Evolutionary conservation across 2,113 vertebrate species (phyloP).

Genomic region (Megaceryle torquata): DNA sequence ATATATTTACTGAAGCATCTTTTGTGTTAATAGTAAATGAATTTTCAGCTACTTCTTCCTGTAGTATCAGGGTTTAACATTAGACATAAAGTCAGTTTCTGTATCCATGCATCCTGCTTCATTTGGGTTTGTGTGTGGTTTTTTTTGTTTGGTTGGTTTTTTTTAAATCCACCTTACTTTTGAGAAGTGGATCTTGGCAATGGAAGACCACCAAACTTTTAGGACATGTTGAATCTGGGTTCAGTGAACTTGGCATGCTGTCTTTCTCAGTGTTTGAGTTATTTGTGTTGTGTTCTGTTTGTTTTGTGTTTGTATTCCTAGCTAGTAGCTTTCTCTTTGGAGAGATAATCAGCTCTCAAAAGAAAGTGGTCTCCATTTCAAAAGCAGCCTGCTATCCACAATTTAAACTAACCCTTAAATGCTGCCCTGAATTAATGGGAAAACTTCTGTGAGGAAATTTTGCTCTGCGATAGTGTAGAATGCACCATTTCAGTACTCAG

Average conservation of each 20-base stretch:
- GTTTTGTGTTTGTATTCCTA: neutral
- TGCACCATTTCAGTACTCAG: accelerated
- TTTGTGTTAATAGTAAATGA: neutral
- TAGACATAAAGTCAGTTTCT: neutral
- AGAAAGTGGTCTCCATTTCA: neutral
- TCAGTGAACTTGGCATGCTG: neutral
- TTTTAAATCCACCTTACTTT: neutral
- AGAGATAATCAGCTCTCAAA: neutral
- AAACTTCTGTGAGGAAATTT: neutral
- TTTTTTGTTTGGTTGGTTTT: neutral
- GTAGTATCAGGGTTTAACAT: neutral
- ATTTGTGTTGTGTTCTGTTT: neutral
- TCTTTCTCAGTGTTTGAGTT: neutral
- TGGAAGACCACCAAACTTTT: neutral
- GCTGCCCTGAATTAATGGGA: neutral
- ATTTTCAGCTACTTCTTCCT: neutral
- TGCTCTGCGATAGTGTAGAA: neutral
- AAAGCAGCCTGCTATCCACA: neutral
- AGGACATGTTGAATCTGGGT: neutral
- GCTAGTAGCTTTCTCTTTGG: neutral
- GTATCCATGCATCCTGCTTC: neutral
- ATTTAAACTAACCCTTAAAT: neutral
- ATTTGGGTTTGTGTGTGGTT: neutral
- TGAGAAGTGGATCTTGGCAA: neutral
- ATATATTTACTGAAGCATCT: neutral